Base-by-base conservation (phyloP, 2,888 invertebrate species). In the Helleia helle region DNA sequence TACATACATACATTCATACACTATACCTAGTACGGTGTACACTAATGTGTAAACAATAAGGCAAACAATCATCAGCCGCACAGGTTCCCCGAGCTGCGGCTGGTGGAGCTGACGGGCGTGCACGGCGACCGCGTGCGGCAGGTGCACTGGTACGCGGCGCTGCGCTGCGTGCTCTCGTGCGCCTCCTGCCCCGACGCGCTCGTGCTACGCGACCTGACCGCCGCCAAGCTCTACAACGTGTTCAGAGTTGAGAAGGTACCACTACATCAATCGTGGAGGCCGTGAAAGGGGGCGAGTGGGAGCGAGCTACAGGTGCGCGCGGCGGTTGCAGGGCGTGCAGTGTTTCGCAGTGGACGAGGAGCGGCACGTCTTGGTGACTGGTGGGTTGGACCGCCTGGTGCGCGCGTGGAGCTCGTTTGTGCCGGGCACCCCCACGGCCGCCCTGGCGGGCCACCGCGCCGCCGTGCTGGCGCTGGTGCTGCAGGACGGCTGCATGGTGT, bases 401-500 rank as follows among this genome's bases (percentile, higher is more conserved):
- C 88, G 93, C 25, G 79, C 93, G 38, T 95, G 94, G 94, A 93
- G 92, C 70, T 89, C 93, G 0, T 93, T 92, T 62, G 89, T 92
- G n/a, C 87, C 91, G 1, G 72, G 77, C 37, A 89, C 90, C 56
- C 87, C 92, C 1, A 89, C 77, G 29, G 85, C 87, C 6, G 71
- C 88, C 8, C 79, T 94, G 24, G 40, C 54, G 24, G 93, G 93
- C 0, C 94, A 94, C 65, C 89, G 89, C 56, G 86, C 90, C 1
- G 88, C 90, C 7, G 87, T 95, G 49, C 86, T 87, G 11, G 86
- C 87, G 39, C 68, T 94, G 28, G 84, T 91, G 46, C 79, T 93
- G 41, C 91, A 93, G 73, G 86, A 89, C 47, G 64, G 67, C 9
- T 91, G 89, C 3, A 87, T 88, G 29, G 75, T 93, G 22, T 92